Base-by-base conservation (phyloP, 2,113 vertebrate genomes). In the Bombycilla garrulus region DNA sequence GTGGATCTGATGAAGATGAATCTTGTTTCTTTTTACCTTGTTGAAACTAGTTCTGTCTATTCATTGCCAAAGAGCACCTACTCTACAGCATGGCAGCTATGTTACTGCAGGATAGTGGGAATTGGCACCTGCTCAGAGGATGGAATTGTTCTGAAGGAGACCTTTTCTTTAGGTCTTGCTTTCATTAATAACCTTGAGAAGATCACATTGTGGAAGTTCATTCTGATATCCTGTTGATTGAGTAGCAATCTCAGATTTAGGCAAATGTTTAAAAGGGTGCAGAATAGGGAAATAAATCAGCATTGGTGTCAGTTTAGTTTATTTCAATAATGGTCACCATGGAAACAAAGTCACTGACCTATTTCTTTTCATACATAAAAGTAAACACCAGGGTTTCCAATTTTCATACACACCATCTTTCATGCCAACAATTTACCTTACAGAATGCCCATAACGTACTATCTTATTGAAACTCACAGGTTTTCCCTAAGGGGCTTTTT, bases 301-400 rank as follows among this genome's bases (percentile, higher is more conserved):
- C 66, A 87, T 88, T 70, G 92, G 82, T 96, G 95, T 95, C 97
- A 93, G 92, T 97, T 91, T 97, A 93, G 95, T 96, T 97, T 97
- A 90, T 96, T 97, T 97, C 94, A 93, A 47, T 93, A 96, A 96
- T 88, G 91, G 98, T 98, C 97, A 94, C 98, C 95, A 97, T 98
- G 98, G 98, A 96, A 97, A 98, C 98, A 89, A 96, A 96, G 91
- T 94, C 94, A 92, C 96, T 97, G 97, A 97, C 97, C 97, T 96
- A 94, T 97, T 98, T 97, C 95, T 97, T 96, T 96, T 97, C 94
- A 86, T 84, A 86, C 66, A 70, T 95, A 53, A 70, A 93, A 95
- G 95, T 97, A 97, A 98, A 97, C 97, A 97, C 26, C 11, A 57
- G 69, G 58, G 57, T 94, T 93, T 96, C 91, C 88, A 81, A 57